These are phyloP conservation scores for Myotis vivesi DNA, from an alignment of 2,797 vertebrate genomes.

Conservation along the genomic window DNA sequence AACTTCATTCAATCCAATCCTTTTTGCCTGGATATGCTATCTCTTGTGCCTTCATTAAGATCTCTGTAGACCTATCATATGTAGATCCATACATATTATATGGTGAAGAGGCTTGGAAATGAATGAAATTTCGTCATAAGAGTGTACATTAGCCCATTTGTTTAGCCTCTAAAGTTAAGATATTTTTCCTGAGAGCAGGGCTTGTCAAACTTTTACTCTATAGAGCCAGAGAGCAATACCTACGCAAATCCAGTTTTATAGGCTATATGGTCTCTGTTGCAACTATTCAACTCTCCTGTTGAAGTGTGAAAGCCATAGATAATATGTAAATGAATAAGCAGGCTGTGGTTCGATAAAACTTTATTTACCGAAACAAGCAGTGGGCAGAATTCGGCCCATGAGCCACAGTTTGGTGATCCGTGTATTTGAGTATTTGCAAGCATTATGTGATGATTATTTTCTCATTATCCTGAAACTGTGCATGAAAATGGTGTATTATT, in stretches of 20 bases:
- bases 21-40: background rate
- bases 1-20: background rate
- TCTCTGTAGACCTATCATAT: background rate
- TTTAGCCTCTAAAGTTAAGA: background rate
- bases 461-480: background rate
- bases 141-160: background rate
- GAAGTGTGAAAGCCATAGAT: background rate
- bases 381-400: background rate
- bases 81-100: background rate
- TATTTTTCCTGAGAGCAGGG: background rate
- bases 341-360: conserved; percentile 22
- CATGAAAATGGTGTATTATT: background rate
- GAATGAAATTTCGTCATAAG: background rate
- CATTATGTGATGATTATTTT: background rate
- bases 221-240: background rate
- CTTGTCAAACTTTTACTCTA: background rate
- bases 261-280: background rate
- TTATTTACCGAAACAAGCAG: background rate
- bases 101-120: background rate
- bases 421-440: background rate
- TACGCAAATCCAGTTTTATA: background rate
- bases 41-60: background rate
- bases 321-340: background rate
- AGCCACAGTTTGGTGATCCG: background rate
- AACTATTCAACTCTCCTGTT: background rate